Evolutionary conservation across 2,797 vertebrate genomes (phyloP).

Genomic region (Siniperca undulata): DNA sequence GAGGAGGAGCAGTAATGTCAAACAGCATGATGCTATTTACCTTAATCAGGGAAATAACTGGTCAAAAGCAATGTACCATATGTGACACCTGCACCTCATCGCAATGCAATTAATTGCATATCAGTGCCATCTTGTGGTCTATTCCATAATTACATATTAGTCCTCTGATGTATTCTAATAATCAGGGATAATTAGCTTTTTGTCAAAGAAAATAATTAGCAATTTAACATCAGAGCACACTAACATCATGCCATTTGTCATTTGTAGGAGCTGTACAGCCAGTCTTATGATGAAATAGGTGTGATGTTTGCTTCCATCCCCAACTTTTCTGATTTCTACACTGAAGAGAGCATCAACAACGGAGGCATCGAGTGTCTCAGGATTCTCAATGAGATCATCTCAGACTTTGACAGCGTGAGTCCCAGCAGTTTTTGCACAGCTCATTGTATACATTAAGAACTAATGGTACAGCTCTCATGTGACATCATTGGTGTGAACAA

Average conservation of each 20-base stretch:
- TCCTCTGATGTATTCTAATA: not conserved
- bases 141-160: constrained; percentile 8
- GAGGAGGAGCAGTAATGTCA: not conserved
- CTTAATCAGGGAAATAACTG: not conserved
- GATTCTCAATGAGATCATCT: constrained; percentile 99
- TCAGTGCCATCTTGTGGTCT: constrained; percentile 63
- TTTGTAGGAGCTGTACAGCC: constrained; percentile 94
- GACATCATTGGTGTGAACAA: not conserved
- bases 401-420: constrained; percentile 96
- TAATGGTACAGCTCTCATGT: not conserved
- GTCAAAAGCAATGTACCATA: not conserved
- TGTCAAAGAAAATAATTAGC: not conserved
- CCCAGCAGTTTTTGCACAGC: not conserved
- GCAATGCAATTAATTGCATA: not conserved
- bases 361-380: constrained; percentile 96
- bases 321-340: constrained; percentile 98
- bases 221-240: not conserved
- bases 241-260: constrained; percentile 15
- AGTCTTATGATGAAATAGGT: constrained; percentile 94
- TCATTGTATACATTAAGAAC: not conserved
- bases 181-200: not conserved
- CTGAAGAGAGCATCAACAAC: constrained; percentile 96
- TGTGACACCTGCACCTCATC: not conserved
- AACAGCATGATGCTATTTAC: not conserved
- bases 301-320: constrained; percentile 99